Percentiles rank a stretch among this genome's conserved stretches.
phyloP scores from a whole-genome alignment of 2,113 vertebrate genomes.

The Ia io region DNA sequence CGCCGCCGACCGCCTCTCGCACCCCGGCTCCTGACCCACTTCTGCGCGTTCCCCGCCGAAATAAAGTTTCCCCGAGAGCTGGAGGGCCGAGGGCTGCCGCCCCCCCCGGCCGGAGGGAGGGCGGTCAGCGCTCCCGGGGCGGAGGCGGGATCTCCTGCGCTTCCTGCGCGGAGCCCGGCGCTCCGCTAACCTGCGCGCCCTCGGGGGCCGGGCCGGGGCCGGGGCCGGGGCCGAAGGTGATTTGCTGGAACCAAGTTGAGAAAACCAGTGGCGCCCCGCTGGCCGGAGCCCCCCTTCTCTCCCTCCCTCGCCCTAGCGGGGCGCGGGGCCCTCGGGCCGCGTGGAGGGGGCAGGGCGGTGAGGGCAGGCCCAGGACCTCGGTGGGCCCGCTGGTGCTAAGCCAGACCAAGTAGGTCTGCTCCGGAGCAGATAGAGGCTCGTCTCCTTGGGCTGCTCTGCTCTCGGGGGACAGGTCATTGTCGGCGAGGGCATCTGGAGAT shows the following conservation, averaged over 20 bases:
- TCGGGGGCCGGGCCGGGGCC: not conserved
- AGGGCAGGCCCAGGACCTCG: not conserved
- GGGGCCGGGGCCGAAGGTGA: not conserved
- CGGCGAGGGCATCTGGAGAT: not conserved
- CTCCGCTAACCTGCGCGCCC: not conserved
- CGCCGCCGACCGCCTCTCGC: not conserved
- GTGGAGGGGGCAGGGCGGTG: not conserved
- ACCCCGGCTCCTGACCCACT: not conserved
- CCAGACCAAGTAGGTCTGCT: not conserved
- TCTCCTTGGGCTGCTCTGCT: not conserved
- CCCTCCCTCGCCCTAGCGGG: rapidly evolving
- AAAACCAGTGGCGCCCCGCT: not conserved
- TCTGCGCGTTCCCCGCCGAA: not conserved
- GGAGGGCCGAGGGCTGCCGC: not conserved
- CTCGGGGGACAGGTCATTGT: not conserved
- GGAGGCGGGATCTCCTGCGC: not conserved
- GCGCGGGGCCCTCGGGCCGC: no score
- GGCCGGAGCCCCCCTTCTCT: no score
- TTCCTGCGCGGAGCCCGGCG: not conserved
- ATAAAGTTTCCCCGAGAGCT: constrained; percentile 46
- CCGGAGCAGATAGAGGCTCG: no score
- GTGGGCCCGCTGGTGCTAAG: not conserved
- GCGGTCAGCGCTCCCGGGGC: not conserved
- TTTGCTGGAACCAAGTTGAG: not conserved
- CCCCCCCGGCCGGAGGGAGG: not conserved